phyloP scores from a whole-genome alignment of 2,888 invertebrate genomes.

The Cataglyphis cursor region DNA sequence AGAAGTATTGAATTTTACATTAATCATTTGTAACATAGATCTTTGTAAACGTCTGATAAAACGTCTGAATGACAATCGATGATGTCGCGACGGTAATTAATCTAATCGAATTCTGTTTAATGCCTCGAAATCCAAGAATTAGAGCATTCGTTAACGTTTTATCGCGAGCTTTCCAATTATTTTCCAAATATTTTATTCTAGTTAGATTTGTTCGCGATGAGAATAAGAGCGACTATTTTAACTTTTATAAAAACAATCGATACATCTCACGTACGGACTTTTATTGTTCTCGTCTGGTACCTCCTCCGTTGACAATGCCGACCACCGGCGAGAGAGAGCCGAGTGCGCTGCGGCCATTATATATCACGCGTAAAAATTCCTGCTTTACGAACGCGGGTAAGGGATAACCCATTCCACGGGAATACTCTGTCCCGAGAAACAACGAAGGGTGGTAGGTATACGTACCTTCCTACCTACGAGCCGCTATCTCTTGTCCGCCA shows the following conservation, averaged over 20 bases:
- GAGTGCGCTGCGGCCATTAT: constrained; percentile 55
- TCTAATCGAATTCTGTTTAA: not conserved
- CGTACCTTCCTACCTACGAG: constrained; percentile 60
- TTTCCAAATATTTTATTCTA: not conserved
- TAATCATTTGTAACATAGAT: not conserved
- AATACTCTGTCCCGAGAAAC: constrained; percentile 36
- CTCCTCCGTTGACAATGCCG: constrained; percentile 12
- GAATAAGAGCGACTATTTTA: constrained; percentile 18
- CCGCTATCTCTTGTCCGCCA: constrained; percentile 66
- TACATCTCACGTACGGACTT: constrained; percentile 36
- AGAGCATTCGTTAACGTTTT: not conserved
- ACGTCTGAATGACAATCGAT: not conserved
- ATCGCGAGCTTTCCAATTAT: not conserved
- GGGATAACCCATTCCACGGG: constrained; percentile 34
- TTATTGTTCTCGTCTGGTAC: constrained; percentile 38
- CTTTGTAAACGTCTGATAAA: not conserved
- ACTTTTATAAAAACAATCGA: constrained; percentile 13
- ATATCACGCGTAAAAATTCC: constrained; percentile 67
- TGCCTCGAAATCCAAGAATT: not conserved
- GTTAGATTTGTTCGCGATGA: not conserved
- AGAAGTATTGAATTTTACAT: not conserved
- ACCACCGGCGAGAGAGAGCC: constrained; percentile 8
- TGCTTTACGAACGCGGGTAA: constrained; percentile 34
- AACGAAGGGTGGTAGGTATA: constrained; percentile 59
- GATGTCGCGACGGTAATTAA: not conserved